A percentile compares a stretch with the other conserved stretches of the same genome.
Conservation (phyloP, 2,888 invertebrate species). For the Eilema sororculum region DNA sequence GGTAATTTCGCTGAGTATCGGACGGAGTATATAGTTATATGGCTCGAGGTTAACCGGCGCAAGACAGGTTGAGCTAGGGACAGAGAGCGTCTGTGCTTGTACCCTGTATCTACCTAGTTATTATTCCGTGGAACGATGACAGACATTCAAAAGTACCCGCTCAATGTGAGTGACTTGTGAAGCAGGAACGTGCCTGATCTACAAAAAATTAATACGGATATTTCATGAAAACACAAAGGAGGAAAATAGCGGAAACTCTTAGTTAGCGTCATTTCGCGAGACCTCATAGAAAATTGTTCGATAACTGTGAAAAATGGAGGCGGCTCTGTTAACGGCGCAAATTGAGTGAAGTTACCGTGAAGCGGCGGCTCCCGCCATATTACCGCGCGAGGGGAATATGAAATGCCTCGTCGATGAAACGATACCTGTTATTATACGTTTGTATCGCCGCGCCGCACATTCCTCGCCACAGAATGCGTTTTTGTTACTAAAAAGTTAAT, state of each 20-base stretch:
- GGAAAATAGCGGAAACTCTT: constrained; percentile 67
- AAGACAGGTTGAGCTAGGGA: not conserved
- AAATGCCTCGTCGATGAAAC: constrained; percentile 50
- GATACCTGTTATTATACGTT: constrained; percentile 52
- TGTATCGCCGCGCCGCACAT: constrained; percentile 39
- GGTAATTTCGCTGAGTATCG: constrained; percentile 52
- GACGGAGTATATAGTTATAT: constrained; percentile 62
- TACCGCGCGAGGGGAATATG: constrained; percentile 43
- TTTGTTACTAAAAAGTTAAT: constrained; percentile 12
- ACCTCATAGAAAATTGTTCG: constrained; percentile 68
- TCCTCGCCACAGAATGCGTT: constrained; percentile 43
- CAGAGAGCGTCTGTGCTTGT: not conserved
- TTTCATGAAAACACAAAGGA: constrained; percentile 43
- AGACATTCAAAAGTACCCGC: not conserved
- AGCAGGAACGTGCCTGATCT: not conserved
- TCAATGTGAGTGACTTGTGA: too few species aligned
- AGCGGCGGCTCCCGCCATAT: constrained; percentile 39
- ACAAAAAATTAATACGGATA: not conserved
- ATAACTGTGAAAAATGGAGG: constrained; percentile 82
- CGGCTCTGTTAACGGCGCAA: constrained; percentile 74
- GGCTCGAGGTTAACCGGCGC: constrained; percentile 41
- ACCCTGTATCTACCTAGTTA: constrained; percentile 1
- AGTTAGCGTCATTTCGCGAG: constrained; percentile 68
- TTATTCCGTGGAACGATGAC: constrained; percentile 5
- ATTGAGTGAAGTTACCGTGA: constrained; percentile 76